These are phyloP conservation scores for Geodia barretti DNA, from an alignment of 37 sponge, comb jelly and placozoan species.

Conservation along the genomic window DNA sequence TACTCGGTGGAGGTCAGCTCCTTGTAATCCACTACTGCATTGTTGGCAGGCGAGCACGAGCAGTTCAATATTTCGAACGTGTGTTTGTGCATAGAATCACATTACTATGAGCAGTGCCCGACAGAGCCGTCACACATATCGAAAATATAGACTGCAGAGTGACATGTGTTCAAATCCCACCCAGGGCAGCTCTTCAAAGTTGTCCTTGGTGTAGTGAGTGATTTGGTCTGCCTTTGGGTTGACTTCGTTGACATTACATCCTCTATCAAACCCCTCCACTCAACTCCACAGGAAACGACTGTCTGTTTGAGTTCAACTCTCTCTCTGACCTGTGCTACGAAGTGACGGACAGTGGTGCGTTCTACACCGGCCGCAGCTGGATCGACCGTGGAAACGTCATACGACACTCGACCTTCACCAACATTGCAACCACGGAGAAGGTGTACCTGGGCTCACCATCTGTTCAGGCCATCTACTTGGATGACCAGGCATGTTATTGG, in stretches of 20 bases:
- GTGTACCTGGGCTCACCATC: slow-evolving; percentile 32
- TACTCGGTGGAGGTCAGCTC: slow-evolving; percentile 45
- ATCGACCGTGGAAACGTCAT: slow-evolving; percentile 45
- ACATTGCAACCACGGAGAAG: slow-evolving; percentile 42
- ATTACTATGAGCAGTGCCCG: neutral
- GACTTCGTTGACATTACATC: no score
- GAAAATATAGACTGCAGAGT: no score
- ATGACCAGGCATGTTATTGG: slow-evolving; percentile 68
- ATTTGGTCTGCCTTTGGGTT: no score
- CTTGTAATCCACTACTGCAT: neutral
- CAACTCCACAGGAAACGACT: slow-evolving; percentile 32
- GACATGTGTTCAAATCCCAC: no score
- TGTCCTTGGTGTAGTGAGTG: no score
- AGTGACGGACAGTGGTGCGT: slow-evolving; percentile 50
- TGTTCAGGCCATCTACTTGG: slow-evolving; percentile 61
- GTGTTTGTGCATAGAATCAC: no score
- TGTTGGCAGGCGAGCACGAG: neutral
- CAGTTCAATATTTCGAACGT: neutral
- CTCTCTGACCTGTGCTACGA: slow-evolving; percentile 45
- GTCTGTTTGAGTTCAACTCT: slow-evolving; percentile 28
- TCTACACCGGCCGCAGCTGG: slow-evolving; percentile 59
- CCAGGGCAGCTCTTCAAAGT: no score
- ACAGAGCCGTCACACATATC: no score
- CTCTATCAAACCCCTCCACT: no score
- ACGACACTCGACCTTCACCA: slow-evolving; percentile 9